Conservation (phyloP, 1,140 invertebrate species). For the Drosophila elegans region DNA sequence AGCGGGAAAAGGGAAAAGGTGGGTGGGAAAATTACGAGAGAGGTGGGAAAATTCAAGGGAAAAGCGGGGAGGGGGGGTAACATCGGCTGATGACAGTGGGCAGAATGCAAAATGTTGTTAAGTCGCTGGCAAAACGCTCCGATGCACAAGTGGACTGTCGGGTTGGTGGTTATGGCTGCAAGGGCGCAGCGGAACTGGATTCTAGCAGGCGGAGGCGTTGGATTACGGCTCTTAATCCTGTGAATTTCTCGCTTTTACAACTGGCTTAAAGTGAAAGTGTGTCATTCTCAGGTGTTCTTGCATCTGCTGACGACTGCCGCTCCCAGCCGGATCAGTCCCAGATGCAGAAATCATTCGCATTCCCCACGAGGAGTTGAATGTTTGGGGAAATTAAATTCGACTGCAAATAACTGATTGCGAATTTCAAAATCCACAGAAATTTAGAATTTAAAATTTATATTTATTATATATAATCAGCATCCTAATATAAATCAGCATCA, state of each 20-base stretch:
- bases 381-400: slow-evolving; percentile 8
- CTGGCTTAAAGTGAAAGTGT: slow-evolving; percentile 52
- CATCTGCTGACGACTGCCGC: slow-evolving; percentile 37
- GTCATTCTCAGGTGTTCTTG: slow-evolving; percentile 51
- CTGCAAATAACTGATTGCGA: slow-evolving; percentile 7
- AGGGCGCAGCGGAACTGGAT: slow-evolving; percentile 10
- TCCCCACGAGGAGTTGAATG: slow-evolving; percentile 16
- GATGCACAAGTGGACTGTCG: slow-evolving; percentile 51
- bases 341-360: slow-evolving; percentile 37
- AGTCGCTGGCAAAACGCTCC: slow-evolving; percentile 49
- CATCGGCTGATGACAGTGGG: slow-evolving; percentile 50
- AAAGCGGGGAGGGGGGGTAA: not conserved
- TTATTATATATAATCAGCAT: too few relatives aligned
- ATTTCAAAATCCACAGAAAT: not conserved
- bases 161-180: slow-evolving; percentile 44
- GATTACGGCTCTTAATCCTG: slow-evolving; percentile 51
- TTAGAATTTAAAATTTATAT: too few relatives aligned
- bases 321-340: slow-evolving; percentile 13
- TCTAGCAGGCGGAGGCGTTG: slow-evolving; percentile 20
- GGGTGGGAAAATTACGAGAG: not conserved
- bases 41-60: not conserved
- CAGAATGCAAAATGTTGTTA: slow-evolving; percentile 55
- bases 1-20: not conserved
- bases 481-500: too few relatives aligned
- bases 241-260: slow-evolving; percentile 54